A percentile compares a stretch with the other conserved stretches of the same genome.
Conservation (phyloP, 37 sponge, comb jelly and placozoan genomes). For the Oscarella lobularis region DNA sequence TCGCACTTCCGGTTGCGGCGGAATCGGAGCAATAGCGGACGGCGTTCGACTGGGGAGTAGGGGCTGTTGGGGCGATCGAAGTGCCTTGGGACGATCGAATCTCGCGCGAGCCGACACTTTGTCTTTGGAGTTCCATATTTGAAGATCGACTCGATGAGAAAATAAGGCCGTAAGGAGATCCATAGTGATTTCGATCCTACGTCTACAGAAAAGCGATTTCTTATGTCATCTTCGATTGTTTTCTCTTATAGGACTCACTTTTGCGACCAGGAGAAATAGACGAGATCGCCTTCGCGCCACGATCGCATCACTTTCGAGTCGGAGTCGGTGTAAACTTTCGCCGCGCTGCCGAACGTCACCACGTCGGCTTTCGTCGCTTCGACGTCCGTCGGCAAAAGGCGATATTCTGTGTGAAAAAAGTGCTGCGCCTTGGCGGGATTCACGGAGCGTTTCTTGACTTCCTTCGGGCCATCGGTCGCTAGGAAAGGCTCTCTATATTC, state of each 20-base stretch:
- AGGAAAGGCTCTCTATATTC: too few species aligned
- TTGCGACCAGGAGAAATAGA: constrained; percentile 67
- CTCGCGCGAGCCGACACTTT: constrained; percentile 55
- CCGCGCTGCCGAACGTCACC: constrained; percentile 50
- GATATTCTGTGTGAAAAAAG: constrained; percentile 68
- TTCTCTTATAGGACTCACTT: constrained; percentile 17
- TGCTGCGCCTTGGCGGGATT: constrained; percentile 31
- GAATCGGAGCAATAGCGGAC: too few species aligned
- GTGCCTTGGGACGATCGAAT: constrained; percentile 74
- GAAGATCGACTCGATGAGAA: constrained; percentile 43
- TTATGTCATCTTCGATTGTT: not conserved
- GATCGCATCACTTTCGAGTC: constrained; percentile 51
- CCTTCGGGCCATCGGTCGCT: too few species aligned
- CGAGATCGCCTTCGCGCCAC: constrained; percentile 39
- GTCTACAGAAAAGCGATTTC: too few species aligned
- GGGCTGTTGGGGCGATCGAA: constrained; percentile 24
- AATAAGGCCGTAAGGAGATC: constrained; percentile 43
- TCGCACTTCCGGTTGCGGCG: not conserved
- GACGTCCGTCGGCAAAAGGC: constrained; percentile 34
- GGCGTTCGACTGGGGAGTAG: constrained; percentile 16
- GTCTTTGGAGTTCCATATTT: constrained; percentile 57
- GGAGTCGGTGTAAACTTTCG: constrained; percentile 72
- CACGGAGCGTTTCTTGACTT: too few species aligned
- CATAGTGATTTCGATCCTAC: constrained; percentile 35
- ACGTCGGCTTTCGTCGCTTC: constrained; percentile 56